These are phyloP conservation scores for Puffinus mauretanicus DNA, from an alignment of 2,113 vertebrate genomes.

Conservation along the genomic window DNA sequence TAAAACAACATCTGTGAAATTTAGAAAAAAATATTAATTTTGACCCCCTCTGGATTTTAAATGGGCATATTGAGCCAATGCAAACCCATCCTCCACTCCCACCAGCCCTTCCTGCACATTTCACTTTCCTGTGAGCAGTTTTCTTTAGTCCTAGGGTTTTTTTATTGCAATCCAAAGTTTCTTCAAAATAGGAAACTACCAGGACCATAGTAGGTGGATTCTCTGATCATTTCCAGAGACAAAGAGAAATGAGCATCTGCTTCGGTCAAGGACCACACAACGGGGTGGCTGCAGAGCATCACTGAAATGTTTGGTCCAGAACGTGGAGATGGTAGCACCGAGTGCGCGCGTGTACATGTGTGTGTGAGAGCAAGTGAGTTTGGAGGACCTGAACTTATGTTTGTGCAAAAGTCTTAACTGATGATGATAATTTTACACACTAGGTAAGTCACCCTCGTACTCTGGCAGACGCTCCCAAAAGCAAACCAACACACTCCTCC, in stretches of 20 bases:
- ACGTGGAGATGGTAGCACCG: fast-evolving
- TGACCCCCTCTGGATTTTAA: background rate
- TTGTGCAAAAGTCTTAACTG: background rate
- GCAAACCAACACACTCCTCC: background rate
- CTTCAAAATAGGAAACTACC: background rate
- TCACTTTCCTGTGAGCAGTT: background rate
- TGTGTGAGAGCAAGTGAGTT: background rate
- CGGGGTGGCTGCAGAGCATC: background rate
- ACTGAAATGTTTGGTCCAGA: background rate
- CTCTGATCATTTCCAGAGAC: background rate
- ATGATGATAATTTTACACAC: background rate
- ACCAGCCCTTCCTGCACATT: background rate
- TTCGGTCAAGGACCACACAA: background rate
- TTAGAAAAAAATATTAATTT: constrained; percentile 11
- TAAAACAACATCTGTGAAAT: background rate
- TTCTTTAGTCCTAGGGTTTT: background rate
- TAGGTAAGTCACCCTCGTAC: background rate
- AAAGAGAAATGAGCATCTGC: background rate
- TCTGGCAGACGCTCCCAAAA: background rate
- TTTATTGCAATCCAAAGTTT: background rate
- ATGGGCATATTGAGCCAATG: background rate
- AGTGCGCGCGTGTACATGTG: fast-evolving
- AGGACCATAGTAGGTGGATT: background rate
- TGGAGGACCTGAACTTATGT: background rate
- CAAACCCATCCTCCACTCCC: background rate